These are phyloP conservation scores for Stenichneumon culpator DNA, from an alignment of 2,888 invertebrate species.

Conservation along the genomic window DNA sequence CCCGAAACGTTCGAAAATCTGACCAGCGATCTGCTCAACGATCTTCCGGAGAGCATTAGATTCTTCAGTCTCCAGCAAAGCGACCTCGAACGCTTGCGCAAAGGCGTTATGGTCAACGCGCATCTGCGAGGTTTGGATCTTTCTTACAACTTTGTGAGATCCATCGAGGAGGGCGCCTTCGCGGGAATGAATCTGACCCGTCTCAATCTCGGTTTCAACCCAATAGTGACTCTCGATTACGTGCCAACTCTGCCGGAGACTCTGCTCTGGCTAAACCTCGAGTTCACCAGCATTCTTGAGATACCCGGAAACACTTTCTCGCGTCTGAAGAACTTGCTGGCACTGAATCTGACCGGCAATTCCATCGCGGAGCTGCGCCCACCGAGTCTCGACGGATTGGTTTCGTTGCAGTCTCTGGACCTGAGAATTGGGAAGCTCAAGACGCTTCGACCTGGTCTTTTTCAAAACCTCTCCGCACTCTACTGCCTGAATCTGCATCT, in stretches of 20 bases:
- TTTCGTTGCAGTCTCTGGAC: too few species aligned
- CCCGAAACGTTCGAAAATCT: constrained; percentile 75
- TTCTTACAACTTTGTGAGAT: not conserved
- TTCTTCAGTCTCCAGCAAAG: constrained; percentile 69
- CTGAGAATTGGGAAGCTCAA: too few species aligned
- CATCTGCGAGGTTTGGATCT: not conserved
- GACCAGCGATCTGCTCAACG: constrained; percentile 74
- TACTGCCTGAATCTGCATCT: too few species aligned
- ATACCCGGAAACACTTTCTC: too few species aligned
- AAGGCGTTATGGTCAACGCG: not conserved
- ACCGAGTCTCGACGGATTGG: too few species aligned
- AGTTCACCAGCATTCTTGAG: not conserved
- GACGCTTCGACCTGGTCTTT: too few species aligned
- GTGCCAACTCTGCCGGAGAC: too few species aligned
- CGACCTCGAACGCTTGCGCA: not conserved
- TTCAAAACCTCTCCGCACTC: too few species aligned
- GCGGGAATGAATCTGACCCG: not conserved
- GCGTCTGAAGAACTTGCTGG: too few species aligned
- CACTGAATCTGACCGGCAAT: too few species aligned
- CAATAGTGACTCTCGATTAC: too few species aligned
- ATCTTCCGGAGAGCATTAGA: constrained; percentile 71
- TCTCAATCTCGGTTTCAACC: not conserved
- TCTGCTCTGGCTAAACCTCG: not conserved
- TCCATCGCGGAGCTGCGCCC: too few species aligned
- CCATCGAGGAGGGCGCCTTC: not conserved